Base-by-base conservation (phyloP, 37 sponge, comb jelly and placozoan genomes). In the Diacarnus erythraeanus region DNA sequence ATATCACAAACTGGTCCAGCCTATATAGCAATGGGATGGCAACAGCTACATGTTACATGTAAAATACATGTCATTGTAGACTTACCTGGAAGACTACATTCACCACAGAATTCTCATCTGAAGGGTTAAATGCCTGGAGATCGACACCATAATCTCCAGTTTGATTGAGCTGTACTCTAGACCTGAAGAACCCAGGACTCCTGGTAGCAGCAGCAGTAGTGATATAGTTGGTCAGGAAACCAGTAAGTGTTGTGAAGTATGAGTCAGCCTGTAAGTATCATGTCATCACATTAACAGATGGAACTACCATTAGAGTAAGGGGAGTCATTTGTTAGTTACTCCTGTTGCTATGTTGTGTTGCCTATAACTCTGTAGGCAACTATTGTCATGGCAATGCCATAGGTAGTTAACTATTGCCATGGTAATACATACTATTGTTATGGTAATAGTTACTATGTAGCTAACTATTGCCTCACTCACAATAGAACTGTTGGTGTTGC, bases 71-170 rank as follows among this genome's bases (percentile, higher is more conserved):
- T n/a, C n/a, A n/a, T n/a, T 47, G 51, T 15, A 6, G 10, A 47
- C 63, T 22, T 56, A 89, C 94, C 90, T 93, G 87, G 51, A 57
- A 86, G 15, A 89, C 9, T 38, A 88, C 81, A 34, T 81, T 78
- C 10, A 93, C 70, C 2, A 76, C 90, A 29, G 90, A 89, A 78
- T 93, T 93, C 30, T n/a, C 6, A 72, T 93, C 90, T 57, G 27
- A 37, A 26, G 87, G 94, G 54, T 89, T 86, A 33, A 87, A 84
- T 22, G 92, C 65, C 17, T 77, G 72, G 30, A 83, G 29, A 6
- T 56, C 43, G 1, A 91, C 64, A 47, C 78, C 77, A 60, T 80
- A 80, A 75, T 64, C 79, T 0, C 75, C 83, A 1, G 78, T 74
- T 5, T 58, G 25, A 38, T 72, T 5, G 34, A 74, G 35, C 56